Evolutionary conservation across 2,113 vertebrate genomes (phyloP), one percentile per base, ranked within the genome.

Genomic region (Callorhinus ursinus): DNA sequence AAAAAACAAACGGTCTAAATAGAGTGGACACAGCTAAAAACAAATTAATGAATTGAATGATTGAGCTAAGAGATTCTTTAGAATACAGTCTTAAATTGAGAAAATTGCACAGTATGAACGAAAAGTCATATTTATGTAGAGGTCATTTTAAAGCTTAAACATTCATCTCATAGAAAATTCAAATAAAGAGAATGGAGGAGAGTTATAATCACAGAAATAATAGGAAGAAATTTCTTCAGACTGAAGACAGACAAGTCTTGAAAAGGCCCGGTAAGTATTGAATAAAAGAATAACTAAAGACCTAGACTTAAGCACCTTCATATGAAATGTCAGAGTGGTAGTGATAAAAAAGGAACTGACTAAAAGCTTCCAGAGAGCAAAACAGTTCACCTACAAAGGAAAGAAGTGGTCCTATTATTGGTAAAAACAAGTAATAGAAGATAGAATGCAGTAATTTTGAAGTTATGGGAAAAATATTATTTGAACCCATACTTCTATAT

Each of bases 21-120:
- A 67, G 39, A 91, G 39, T 67, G 14, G 65, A 87, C 39, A 67
- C 19, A 76, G 36, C 39, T 94, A 82, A 81, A 96, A 93, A n/a
- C 57, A 87, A 91, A 74, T 74, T 81, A 96, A 90, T 91, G n/a
- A 96, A 69, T 31, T 77, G n/a, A 42, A 88, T 71, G 28, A 71
- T 42, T 36, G 28, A 95, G 83, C 51, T 88, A 80, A 87, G 63
- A 57, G 76, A 61, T 71, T 82, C 77, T 83, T 83, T 81, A 88
- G 67, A 88, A 42, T 79, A 11, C 2, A 61, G 14, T 83, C 67
- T 65, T 83, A 15, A 18, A 36, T 46, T 72, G 81, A 79, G 77
- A 92, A 61, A 42, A 11, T 28, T 71, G 24, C 51, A 42, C 53
- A 85, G 19, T 51, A 26, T 77, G 49, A 89, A 79, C 31, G 69